These are phyloP conservation scores for Allolobophora icterica DNA, from an alignment of 2,888 invertebrate genomes.

Conservation along the genomic window DNA sequence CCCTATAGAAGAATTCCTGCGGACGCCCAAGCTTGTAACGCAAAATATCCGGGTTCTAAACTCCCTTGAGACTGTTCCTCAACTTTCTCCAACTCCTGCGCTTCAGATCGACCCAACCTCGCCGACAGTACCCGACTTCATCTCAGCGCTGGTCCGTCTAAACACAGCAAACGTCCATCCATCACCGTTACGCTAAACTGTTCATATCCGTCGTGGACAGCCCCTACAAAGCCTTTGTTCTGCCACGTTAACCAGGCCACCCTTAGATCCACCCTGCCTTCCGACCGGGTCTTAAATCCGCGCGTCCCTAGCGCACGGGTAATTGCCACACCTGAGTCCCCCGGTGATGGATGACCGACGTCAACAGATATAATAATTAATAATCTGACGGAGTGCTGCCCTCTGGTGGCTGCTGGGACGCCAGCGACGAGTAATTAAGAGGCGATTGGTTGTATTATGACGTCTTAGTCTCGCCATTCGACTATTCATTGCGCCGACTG, in stretches of 20 bases:
- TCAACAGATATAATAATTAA: constrained; percentile 17
- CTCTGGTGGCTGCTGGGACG: neutral
- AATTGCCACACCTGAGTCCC: neutral
- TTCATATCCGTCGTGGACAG: neutral
- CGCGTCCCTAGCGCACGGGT: neutral
- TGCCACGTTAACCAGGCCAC: neutral
- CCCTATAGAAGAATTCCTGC: too few species aligned
- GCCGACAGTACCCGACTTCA: neutral
- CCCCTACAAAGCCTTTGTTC: neutral
- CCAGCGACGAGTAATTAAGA: neutral
- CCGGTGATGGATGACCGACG: neutral
- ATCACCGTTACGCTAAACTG: neutral
- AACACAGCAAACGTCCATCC: neutral
- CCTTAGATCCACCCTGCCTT: neutral
- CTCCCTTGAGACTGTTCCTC: neutral
- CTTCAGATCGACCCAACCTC: neutral
- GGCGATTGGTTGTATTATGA: neutral
- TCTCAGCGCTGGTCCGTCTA: neutral
- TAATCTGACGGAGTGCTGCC: constrained; percentile 17
- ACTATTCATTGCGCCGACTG: constrained; percentile 4
- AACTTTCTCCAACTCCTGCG: neutral
- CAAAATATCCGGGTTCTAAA: neutral
- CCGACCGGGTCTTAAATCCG: neutral
- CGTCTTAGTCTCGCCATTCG: neutral
- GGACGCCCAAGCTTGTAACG: too few species aligned